These are phyloP conservation scores for Aurelia sp. DNA, from an alignment of 30 jellyfish, hydroid and myxozoan genomes.

Conservation along the genomic window DNA sequence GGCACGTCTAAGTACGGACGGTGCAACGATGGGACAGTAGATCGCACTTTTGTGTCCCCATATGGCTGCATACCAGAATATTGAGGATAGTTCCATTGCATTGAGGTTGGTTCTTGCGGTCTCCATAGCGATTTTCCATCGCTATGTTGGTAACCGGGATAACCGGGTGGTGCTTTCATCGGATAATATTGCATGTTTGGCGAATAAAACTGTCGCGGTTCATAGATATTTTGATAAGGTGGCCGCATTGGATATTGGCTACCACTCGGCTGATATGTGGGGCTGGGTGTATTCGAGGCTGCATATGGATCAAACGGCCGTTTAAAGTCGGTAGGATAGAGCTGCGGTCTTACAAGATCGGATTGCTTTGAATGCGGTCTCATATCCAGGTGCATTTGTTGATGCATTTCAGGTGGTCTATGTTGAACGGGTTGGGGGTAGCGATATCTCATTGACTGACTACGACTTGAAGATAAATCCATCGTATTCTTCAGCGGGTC, in stretches of 20 bases:
- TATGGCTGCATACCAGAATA: constrained; percentile 17
- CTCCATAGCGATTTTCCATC: constrained; percentile 47
- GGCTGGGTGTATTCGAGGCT: neutral
- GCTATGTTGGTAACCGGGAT: constrained; percentile 27
- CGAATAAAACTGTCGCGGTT: constrained; percentile 22
- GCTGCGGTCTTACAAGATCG: constrained; percentile 23
- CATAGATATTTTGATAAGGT: constrained; percentile 21
- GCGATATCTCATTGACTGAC: too few relatives aligned
- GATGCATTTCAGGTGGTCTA: neutral
- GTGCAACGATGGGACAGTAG: constrained; percentile 8
- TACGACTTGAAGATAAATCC: too few relatives aligned
- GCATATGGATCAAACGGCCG: constrained; percentile 25
- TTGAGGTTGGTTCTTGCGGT: constrained; percentile 31
- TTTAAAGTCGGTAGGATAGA: constrained; percentile 18
- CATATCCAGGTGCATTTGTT: too few relatives aligned
- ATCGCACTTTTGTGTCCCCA: constrained; percentile 16
- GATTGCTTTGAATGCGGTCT: neutral
- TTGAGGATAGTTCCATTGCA: constrained; percentile 40
- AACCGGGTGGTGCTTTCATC: constrained; percentile 37
- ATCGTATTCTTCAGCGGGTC: too few relatives aligned
- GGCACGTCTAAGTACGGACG: constrained; percentile 20
- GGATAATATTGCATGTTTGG: constrained; percentile 19
- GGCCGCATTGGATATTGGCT: constrained; percentile 34
- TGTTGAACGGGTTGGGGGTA: neutral
- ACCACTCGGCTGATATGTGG: constrained; percentile 16